Evolutionary conservation across 2,113 vertebrate genomes (phyloP).

Genomic region (Ochotona curzoniae): DNA sequence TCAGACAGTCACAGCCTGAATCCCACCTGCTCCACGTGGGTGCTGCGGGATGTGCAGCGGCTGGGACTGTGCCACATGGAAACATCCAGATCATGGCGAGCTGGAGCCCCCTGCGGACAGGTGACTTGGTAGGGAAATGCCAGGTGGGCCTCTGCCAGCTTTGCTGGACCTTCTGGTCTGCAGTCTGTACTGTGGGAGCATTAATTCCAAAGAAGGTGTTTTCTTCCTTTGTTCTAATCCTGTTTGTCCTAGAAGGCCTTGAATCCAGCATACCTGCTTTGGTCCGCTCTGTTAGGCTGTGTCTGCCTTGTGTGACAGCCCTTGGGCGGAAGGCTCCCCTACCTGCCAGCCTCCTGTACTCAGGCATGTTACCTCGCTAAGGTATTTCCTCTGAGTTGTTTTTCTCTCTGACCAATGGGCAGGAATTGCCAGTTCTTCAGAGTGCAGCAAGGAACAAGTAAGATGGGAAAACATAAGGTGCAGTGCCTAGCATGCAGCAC

Average conservation of each 20-base stretch:
- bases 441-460: background rate
- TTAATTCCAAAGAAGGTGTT: background rate
- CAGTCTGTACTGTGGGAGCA: background rate
- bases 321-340: background rate
- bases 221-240: background rate
- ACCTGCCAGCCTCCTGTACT: background rate
- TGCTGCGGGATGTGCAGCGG: background rate
- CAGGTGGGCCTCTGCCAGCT: background rate
- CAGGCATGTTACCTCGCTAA: background rate
- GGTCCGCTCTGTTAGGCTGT: too few relatives aligned
- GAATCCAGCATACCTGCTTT: background rate
- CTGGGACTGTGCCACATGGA: background rate
- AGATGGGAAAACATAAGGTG: background rate
- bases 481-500: fast-evolving
- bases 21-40: fast-evolving
- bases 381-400: background rate
- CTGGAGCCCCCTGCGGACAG: background rate
- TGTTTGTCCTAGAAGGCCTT: background rate
- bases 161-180: background rate
- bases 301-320: too few relatives aligned
- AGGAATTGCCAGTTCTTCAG: background rate
- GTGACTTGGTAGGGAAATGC: background rate
- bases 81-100: background rate
- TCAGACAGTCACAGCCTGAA: background rate
- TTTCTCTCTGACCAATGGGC: background rate